phyloP scores from a whole-genome alignment of 2,113 vertebrate genomes.

The Urocolius indicus region DNA sequence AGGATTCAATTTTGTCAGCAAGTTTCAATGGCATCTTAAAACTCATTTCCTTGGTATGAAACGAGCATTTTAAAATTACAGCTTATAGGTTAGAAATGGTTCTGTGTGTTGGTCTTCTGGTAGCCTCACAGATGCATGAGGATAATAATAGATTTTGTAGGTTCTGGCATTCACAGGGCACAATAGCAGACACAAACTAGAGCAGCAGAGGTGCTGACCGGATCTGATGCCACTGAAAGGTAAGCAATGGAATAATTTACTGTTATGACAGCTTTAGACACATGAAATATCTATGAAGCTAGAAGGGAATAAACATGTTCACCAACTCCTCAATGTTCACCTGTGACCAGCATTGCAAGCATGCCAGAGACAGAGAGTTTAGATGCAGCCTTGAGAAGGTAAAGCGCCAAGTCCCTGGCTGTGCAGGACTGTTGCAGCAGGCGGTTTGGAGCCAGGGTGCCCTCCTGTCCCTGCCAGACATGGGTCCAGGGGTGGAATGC shows the following conservation, averaged over 20 bases:
- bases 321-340: not conserved
- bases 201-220: not conserved
- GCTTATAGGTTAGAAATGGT: not conserved
- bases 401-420: too few species aligned
- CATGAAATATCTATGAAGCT: not conserved
- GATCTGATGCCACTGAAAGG: not conserved
- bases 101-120: not conserved
- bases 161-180: not conserved
- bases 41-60: not conserved
- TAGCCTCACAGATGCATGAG: not conserved
- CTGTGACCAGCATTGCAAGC: not conserved
- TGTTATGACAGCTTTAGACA: not conserved
- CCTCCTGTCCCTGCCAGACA: fast-evolving
- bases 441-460: not conserved
- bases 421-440: too few species aligned
- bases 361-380: not conserved
- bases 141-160: not conserved
- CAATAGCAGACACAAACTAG: fast-evolving
- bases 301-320: not conserved
- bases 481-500: fast-evolving
- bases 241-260: not conserved
- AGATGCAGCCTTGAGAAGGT: not conserved
- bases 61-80: not conserved
- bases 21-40: not conserved
- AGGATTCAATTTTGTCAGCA: not conserved